Evolutionary conservation across 1,140 invertebrate genomes (phyloP), one percentile per base, ranked within the genome.

Genomic region (Babylonia areolata): DNA sequence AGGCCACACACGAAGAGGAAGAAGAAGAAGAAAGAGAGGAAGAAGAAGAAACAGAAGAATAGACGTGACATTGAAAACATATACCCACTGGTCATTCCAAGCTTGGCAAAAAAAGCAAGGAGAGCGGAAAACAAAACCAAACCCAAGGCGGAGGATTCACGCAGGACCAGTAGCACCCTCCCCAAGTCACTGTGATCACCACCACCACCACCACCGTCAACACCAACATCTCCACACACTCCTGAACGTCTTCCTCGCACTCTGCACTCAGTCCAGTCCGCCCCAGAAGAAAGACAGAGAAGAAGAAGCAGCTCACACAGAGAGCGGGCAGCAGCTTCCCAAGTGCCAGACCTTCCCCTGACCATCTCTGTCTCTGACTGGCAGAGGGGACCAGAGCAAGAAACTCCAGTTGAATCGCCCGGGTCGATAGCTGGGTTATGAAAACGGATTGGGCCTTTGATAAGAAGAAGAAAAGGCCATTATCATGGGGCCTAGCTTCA

Each of bases 391-490:
- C 82, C 40, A 46, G 82, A 20, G 39, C 35, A 84, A 42, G 82
- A 84, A 84, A 73, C 82, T 84, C 64, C 71, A 73, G 64, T 75
- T 84, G 64, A 84, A 84, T 20, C 64, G 39, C 35, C 40, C 82
- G 82, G 82, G 82, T 84, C 82, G 82, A 84, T 84, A 64, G 64
- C 17, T 31, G 81, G 82, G 82, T 84, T 84, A 84, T 84, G 82
- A 84, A 84, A 84, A 84, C 82, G 82, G 82, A 84, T 84, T 84
- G 64, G 82, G 82, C 82, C 40, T 84, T 84, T 84, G 31, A 84
- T 84, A 84, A 84, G 82, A 84, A 84, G 82, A 73, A 84, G 82
- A 84, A 84, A 84, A 46, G 82, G 37, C 82, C 69, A 84, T 84
- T 84, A 84, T 84, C 82, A 80, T 64, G 28, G 37, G 64, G 46